A percentile compares a stretch with the other conserved stretches of the same genome.
Evolutionary conservation across 2,888 invertebrate genomes (phyloP).

Genomic region (Troides helena): DNA sequence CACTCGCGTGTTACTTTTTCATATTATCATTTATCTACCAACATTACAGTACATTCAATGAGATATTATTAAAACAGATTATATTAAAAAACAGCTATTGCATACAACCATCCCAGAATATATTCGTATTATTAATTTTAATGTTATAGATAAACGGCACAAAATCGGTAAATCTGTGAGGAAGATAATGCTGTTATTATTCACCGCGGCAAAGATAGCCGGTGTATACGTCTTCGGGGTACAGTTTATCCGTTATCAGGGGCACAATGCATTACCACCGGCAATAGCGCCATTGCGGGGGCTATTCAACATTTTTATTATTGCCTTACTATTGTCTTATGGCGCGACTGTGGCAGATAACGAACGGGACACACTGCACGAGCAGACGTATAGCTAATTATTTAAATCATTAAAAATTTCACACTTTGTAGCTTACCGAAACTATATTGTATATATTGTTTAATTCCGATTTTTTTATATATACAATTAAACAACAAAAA

Average conservation of each 20-base stretch:
- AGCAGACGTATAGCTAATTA: background rate
- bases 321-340: conserved; percentile 80
- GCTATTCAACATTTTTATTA: conserved; percentile 82
- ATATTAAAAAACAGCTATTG: background rate
- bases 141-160: conserved; percentile 5
- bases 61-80: background rate
- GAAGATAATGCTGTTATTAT: conserved; percentile 42
- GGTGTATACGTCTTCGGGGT: conserved; percentile 67
- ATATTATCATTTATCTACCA: background rate
- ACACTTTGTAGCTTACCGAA: background rate
- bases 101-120: background rate
- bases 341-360: conserved; percentile 74
- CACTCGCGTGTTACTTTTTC: background rate
- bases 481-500: no score
- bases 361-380: conserved; percentile 45
- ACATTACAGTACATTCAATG: no score
- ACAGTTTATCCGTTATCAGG: conserved; percentile 80
- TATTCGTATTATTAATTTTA: background rate
- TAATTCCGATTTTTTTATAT: no score
- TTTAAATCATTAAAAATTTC: background rate
- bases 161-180: conserved; percentile 12
- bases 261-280: conserved; percentile 70
- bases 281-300: conserved; percentile 76
- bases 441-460: background rate
- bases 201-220: conserved; percentile 37